Evolutionary conservation across 1,140 invertebrate species (phyloP).

Genomic region (Drosophila rhopaloa): DNA sequence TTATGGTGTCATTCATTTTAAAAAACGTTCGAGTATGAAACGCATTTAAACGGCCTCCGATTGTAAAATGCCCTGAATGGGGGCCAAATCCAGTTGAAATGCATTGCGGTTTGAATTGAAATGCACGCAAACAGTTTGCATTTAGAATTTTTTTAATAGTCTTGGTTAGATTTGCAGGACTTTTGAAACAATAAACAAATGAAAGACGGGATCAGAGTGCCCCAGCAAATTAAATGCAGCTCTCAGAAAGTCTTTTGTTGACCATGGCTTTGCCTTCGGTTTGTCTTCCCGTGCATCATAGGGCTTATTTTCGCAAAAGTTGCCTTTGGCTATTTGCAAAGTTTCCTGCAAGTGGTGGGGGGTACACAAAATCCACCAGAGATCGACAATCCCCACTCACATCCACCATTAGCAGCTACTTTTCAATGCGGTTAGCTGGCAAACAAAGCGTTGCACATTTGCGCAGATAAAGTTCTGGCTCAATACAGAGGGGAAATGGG

Average conservation of each 20-base stretch:
- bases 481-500: constrained; percentile 31
- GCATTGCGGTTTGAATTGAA: constrained; percentile 8
- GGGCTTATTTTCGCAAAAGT: constrained; percentile 77
- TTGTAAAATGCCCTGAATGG: constrained; percentile 28
- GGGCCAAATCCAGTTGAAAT: constrained; percentile 3
- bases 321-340: constrained; percentile 78
- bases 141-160: constrained; percentile 34
- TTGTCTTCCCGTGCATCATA: constrained; percentile 57
- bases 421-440: constrained; percentile 80
- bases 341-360: constrained; percentile 61
- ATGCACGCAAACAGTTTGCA: constrained; percentile 10
- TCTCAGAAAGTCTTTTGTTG: constrained; percentile 11
- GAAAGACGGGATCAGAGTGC: background rate
- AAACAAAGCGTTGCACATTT: constrained; percentile 83
- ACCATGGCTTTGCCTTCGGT: constrained; percentile 37
- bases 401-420: constrained; percentile 81
- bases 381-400: constrained; percentile 37
- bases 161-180: constrained; percentile 14
- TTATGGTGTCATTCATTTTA: constrained; percentile 83
- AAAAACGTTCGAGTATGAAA: constrained; percentile 67
- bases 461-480: constrained; percentile 76
- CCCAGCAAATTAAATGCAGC: constrained; percentile 37
- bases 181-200: constrained; percentile 39
- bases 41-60: constrained; percentile 69
- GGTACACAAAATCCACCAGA: background rate